phyloP scores from a whole-genome alignment of 2,888 invertebrate species.

The Nomada fucata region DNA sequence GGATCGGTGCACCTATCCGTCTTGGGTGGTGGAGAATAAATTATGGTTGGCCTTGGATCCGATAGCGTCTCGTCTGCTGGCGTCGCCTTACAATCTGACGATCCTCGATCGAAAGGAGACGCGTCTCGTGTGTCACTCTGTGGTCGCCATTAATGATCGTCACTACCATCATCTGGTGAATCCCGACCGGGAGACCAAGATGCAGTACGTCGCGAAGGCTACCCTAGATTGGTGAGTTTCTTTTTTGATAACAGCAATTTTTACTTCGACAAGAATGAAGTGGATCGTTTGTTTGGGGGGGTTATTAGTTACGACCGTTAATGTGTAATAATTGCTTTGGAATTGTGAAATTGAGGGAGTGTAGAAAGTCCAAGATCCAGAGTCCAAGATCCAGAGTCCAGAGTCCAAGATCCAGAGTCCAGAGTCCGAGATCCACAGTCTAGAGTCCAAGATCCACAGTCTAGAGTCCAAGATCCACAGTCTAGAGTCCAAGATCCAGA shows the following conservation, averaged over 20 bases:
- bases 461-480: no score
- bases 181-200: constrained; percentile 69
- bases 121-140: constrained; percentile 75
- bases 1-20: constrained; percentile 75
- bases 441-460: not conserved
- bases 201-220: constrained; percentile 78
- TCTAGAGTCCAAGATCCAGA: no score
- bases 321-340: no score
- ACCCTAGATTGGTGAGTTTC: constrained; percentile 80
- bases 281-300: no score
- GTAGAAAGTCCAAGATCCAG: no score
- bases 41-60: constrained; percentile 80
- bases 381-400: no score
- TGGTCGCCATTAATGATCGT: constrained; percentile 69
- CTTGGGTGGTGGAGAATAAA: constrained; percentile 77
- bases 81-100: constrained; percentile 78
- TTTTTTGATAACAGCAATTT: not conserved
- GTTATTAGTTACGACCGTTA: no score
- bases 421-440: no score
- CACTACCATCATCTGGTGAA: constrained; percentile 54
- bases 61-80: constrained; percentile 74
- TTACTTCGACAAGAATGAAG: not conserved
- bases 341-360: no score
- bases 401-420: no score
- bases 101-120: constrained; percentile 80